These are phyloP conservation scores for Xylocampa areola DNA, from an alignment of 2,888 invertebrate species.

Conservation along the genomic window DNA sequence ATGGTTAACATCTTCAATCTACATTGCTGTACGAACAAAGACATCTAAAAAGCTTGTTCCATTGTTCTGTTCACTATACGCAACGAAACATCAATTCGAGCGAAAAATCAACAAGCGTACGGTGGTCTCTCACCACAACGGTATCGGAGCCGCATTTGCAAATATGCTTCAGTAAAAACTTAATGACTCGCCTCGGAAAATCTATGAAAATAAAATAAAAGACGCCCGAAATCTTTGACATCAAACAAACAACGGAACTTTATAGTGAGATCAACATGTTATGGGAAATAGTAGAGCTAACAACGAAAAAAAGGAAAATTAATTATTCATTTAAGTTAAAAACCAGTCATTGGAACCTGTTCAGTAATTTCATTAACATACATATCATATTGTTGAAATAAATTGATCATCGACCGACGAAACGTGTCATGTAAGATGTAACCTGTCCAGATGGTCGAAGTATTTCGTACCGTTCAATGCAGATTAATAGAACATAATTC, in stretches of 20 bases:
- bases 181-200: conserved; percentile 64
- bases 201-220: conserved; percentile 49
- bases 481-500: conserved; percentile 61
- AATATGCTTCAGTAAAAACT: conserved; percentile 68
- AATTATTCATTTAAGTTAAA: conserved; percentile 38
- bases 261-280: conserved; percentile 10
- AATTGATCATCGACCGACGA: conserved; percentile 63
- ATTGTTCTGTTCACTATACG: conserved; percentile 67
- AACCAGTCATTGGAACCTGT: conserved; percentile 49
- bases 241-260: conserved; percentile 36
- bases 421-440: conserved; percentile 57
- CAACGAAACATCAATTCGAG: conserved; percentile 66
- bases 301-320: conserved; percentile 15
- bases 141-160: conserved; percentile 69
- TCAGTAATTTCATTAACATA: conserved; percentile 70
- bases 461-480: conserved; percentile 59
- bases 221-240: conserved; percentile 35
- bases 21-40: conserved; percentile 64
- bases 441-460: conserved; percentile 59
- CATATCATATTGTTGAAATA: conserved; percentile 66
- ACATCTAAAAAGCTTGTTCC: conserved; percentile 62
- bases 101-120: conserved; percentile 63
- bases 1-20: conserved; percentile 60
- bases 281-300: conserved; percentile 4
- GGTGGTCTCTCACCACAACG: conserved; percentile 64